Percentiles rank a stretch among this genome's conserved stretches.
phyloP scores from a whole-genome alignment of 2,797 vertebrate species.

The Hipposideros larvatus region DNA sequence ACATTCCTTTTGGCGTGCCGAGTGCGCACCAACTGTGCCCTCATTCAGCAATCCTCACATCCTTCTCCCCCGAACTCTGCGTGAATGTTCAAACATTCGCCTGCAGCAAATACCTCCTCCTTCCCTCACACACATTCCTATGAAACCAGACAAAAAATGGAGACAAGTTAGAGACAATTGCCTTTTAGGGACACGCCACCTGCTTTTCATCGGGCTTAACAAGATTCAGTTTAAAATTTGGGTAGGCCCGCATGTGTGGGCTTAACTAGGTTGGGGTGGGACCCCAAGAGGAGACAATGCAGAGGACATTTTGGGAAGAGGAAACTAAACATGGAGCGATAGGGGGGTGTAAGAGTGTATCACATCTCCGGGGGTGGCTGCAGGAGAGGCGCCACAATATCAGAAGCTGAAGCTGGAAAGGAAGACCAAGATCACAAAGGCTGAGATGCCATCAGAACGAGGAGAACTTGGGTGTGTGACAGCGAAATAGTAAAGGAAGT shows the following conservation, averaged over 20 bases:
- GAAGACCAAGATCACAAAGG: background rate
- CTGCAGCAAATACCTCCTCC: slow-evolving; percentile 16
- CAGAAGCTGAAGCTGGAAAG: background rate
- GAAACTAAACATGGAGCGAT: background rate
- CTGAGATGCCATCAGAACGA: background rate
- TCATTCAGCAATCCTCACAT: background rate
- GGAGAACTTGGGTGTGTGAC: background rate
- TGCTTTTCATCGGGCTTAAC: slow-evolving; percentile 26
- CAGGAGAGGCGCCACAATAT: background rate
- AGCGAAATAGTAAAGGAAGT: background rate
- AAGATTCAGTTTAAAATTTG: background rate
- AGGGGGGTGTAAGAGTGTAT: background rate
- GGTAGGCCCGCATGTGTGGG: background rate
- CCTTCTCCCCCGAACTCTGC: background rate
- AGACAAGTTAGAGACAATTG: background rate
- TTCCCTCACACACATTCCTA: slow-evolving; percentile 44
- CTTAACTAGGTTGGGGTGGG: background rate
- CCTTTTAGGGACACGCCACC: background rate
- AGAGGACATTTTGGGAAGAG: background rate
- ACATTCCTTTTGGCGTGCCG: slow-evolving; percentile 30
- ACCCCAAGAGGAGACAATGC: background rate
- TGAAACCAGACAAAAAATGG: slow-evolving; percentile 51
- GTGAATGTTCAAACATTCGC: slow-evolving; percentile 56
- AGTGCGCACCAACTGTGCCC: background rate
- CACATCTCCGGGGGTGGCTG: background rate